Evolutionary conservation across 2,888 invertebrate species (phyloP).

Genomic region (Synanthedon andrenaeformis): DNA sequence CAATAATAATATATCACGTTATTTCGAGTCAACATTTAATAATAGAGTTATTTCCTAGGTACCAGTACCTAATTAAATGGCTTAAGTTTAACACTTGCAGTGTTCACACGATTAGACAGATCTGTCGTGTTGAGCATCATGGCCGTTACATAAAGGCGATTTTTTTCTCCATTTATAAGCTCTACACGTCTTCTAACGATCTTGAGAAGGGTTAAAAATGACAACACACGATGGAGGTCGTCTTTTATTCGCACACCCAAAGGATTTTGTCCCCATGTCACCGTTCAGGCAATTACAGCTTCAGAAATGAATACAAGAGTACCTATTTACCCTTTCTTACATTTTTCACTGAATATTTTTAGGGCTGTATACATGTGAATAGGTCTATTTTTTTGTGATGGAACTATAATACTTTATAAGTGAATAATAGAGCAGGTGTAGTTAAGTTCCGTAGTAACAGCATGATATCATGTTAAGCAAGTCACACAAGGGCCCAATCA

Average conservation of each 20-base stretch:
- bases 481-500: too few species aligned
- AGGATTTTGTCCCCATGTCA: slow-evolving; percentile 26
- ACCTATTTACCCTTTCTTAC: slow-evolving; percentile 1
- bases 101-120: neutral
- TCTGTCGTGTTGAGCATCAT: slow-evolving; percentile 5
- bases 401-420: too few species aligned
- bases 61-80: too few species aligned
- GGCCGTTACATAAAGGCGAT: slow-evolving; percentile 8
- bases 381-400: too few species aligned
- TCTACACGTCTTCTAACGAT: slow-evolving; percentile 23
- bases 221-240: slow-evolving; percentile 35
- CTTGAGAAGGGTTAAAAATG: slow-evolving; percentile 43
- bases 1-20: too few species aligned
- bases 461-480: too few species aligned
- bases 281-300: slow-evolving; percentile 15
- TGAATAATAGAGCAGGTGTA: too few species aligned
- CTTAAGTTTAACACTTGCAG: neutral
- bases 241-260: slow-evolving; percentile 29
- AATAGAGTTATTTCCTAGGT: too few species aligned
- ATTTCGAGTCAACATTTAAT: too few species aligned
- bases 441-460: too few species aligned
- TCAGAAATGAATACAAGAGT: slow-evolving; percentile 8
- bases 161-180: slow-evolving; percentile 28
- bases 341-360: neutral
- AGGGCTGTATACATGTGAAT: neutral